A percentile compares a stretch with the other conserved stretches of the same genome.
phyloP scores from a whole-genome alignment of 2,113 vertebrate species.

The Oncorhynchus tshawytscha region DNA sequence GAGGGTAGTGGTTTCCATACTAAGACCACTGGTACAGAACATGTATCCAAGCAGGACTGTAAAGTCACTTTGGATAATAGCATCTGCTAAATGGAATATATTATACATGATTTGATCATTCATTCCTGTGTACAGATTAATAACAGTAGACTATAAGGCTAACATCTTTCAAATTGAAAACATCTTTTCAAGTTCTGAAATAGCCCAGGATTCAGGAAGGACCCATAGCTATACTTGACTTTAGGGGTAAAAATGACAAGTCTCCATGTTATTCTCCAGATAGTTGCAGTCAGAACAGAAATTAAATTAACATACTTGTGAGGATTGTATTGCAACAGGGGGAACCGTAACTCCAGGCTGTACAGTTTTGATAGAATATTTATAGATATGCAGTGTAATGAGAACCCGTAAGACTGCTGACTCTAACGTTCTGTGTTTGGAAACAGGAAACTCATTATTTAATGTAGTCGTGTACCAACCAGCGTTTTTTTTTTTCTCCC shows the following conservation, averaged over 20 bases:
- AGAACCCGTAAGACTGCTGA: conserved; percentile 46
- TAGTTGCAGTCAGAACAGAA: conserved; percentile 8
- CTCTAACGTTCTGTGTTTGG: conserved; percentile 34
- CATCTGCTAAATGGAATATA: too few species aligned
- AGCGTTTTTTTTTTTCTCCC: not conserved
- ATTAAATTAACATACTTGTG: conserved; percentile 29
- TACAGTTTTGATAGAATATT: conserved; percentile 34
- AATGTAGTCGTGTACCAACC: conserved; percentile 11
- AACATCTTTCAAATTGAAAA: too few species aligned
- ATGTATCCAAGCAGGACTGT: too few species aligned
- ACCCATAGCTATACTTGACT: not conserved
- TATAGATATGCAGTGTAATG: conserved; percentile 41
- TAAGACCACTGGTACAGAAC: too few species aligned
- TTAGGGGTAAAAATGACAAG: not conserved
- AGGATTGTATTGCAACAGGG: conserved; percentile 6
- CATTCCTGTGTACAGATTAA: too few species aligned
- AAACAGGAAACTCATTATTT: conserved; percentile 46
- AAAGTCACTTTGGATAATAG: too few species aligned
- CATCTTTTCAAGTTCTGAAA: too few species aligned
- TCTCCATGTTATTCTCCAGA: not conserved
- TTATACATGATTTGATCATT: too few species aligned
- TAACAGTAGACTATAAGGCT: too few species aligned
- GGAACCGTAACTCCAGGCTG: conserved; percentile 21
- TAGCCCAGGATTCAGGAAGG: too few species aligned
- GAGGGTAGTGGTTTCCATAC: too few species aligned